Evolutionary conservation across 1,140 invertebrate genomes (phyloP).

Genomic region (Hydropsyche tenuis): DNA sequence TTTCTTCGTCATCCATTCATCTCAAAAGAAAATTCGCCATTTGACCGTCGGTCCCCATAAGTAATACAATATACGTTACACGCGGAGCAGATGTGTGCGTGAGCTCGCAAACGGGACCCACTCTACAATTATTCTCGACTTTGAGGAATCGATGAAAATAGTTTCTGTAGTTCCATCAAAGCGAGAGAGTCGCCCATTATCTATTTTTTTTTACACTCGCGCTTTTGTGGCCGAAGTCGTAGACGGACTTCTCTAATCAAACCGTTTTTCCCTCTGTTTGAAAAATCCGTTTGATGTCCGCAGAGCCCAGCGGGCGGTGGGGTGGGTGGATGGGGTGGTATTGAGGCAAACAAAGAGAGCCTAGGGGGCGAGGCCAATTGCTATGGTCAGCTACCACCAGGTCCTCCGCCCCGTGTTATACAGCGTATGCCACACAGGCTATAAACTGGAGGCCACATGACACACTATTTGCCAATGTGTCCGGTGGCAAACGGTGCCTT

Average conservation of each 20-base stretch:
- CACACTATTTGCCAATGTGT: constrained; percentile 16
- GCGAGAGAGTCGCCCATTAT: constrained; percentile 20
- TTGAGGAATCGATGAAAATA: constrained; percentile 29
- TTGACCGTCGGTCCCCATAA: no score
- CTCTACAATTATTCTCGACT: constrained; percentile 8
- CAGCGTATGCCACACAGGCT: constrained; percentile 1
- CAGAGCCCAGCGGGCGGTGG: not conserved
- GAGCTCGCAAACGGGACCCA: not conserved
- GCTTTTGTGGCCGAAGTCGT: constrained; percentile 27
- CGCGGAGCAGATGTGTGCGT: no score
- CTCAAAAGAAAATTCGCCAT: no score
- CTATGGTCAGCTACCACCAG: constrained; percentile 19
- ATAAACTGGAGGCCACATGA: not conserved
- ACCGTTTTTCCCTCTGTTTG: constrained; percentile 41
- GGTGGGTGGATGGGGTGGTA: no score
- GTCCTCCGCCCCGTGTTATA: not conserved
- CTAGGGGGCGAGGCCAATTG: constrained; percentile 29
- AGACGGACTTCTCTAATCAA: constrained; percentile 36
- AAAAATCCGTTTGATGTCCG: constrained; percentile 40
- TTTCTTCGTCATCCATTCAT: not conserved
- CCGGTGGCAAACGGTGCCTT: constrained; percentile 17
- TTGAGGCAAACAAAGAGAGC: constrained; percentile 29
- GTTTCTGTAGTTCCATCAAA: constrained; percentile 33
- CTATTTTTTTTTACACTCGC: constrained; percentile 18
- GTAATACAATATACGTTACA: no score